Conservation (phyloP, 2,888 invertebrate genomes). For the Elegia similella region DNA sequence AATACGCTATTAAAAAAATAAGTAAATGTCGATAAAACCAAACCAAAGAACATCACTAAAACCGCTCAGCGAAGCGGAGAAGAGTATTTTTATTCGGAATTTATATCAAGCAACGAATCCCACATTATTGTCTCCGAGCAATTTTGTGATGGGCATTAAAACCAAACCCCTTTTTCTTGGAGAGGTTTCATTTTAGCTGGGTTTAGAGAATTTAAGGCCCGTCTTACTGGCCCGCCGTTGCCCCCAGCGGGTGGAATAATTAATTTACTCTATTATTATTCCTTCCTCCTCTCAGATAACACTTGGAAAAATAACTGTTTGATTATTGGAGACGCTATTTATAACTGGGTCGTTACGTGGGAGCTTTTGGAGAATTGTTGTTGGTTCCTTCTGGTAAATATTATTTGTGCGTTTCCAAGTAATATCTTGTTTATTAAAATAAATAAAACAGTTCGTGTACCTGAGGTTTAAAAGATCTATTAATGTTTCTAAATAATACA, state of each 20-base stretch:
- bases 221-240: constrained; percentile 56
- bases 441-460: too few relatives aligned
- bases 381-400: not conserved
- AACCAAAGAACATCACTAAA: constrained; percentile 16
- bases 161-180: constrained; percentile 78
- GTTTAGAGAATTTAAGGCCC: constrained; percentile 77
- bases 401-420: not conserved
- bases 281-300: constrained; percentile 65
- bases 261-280: constrained; percentile 76
- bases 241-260: constrained; percentile 64
- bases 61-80: constrained; percentile 41
- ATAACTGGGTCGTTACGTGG: not conserved
- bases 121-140: constrained; percentile 78
- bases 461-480: too few relatives aligned
- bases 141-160: constrained; percentile 80
- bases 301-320: constrained; percentile 49
- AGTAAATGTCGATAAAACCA: not conserved
- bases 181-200: constrained; percentile 78
- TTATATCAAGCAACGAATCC: constrained; percentile 77
- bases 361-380: not conserved
- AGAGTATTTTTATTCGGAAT: constrained; percentile 77
- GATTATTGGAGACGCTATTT: constrained; percentile 13
- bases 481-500: too few relatives aligned
- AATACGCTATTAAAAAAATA: not conserved
- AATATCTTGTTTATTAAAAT: not conserved